These are phyloP conservation scores for Ameiurus melas DNA, from an alignment of 2,113 vertebrate species.

Conservation along the genomic window DNA sequence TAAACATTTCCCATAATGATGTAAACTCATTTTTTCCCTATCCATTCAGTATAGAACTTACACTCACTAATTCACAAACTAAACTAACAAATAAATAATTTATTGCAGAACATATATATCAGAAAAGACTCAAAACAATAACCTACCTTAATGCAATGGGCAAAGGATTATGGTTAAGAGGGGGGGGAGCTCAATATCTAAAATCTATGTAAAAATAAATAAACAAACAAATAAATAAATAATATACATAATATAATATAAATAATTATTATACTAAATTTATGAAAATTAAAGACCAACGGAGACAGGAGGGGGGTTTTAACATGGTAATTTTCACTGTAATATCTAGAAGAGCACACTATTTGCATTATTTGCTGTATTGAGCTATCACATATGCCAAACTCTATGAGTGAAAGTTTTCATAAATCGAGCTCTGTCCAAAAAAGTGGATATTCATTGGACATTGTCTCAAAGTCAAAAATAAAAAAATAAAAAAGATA, in stretches of 20 bases:
- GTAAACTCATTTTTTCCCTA: background rate
- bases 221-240: too few species aligned
- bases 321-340: background rate
- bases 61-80: background rate
- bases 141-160: background rate
- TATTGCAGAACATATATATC: background rate
- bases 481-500: too few species aligned
- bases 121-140: background rate
- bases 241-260: too few species aligned
- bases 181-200: too few species aligned
- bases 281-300: background rate
- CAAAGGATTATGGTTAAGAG: too few species aligned
- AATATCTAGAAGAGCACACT: background rate
- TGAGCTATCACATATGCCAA: background rate
- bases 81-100: background rate
- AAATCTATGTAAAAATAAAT: too few species aligned
- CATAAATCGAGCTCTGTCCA: background rate
- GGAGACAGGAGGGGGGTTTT: background rate
- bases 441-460: background rate
- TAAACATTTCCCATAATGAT: background rate
- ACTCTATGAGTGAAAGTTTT: background rate
- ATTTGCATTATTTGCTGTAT: background rate
- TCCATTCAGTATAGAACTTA: background rate
- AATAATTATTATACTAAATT: too few species aligned
- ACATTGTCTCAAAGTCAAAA: background rate